phyloP scores from a whole-genome alignment of 2,797 vertebrate species.

The Loriculus beryllinus region DNA sequence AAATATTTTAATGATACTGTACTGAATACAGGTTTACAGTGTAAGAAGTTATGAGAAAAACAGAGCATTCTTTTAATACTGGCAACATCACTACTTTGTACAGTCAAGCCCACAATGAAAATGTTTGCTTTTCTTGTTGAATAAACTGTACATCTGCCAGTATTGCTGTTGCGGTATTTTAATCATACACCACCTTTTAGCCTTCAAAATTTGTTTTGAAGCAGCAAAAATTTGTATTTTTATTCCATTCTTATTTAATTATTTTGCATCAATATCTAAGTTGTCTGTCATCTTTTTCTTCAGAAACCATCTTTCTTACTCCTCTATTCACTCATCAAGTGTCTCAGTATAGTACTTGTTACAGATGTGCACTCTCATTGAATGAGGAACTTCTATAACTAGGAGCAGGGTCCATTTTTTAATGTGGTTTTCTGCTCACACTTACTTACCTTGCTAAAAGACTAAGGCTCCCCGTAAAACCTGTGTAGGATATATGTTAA shows the following conservation, averaged over 20 bases:
- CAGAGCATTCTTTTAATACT: neutral
- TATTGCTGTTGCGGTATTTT: neutral
- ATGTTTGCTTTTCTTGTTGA: neutral
- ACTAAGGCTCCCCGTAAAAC: neutral
- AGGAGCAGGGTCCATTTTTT: neutral
- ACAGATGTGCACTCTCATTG: neutral
- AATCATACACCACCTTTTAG: neutral
- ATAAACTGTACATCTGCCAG: neutral
- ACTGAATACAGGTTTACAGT: neutral
- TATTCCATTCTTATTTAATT: neutral
- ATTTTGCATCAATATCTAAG: neutral
- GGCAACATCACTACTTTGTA: neutral
- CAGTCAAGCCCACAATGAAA: constrained; percentile 9
- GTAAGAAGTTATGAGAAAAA: neutral
- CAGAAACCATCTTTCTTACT: neutral
- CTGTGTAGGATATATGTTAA: neutral
- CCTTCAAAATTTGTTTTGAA: neutral
- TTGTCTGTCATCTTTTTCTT: neutral
- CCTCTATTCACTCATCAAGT: neutral
- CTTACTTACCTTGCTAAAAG: neutral
- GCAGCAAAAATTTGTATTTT: neutral
- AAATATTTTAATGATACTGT: neutral
- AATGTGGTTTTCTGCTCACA: neutral
- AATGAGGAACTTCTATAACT: neutral
- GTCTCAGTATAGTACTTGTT: neutral